Evolutionary conservation across 2,797 vertebrate genomes (phyloP), one percentile per base, ranked within the genome.

Genomic region (Miichthys miiuy): DNA sequence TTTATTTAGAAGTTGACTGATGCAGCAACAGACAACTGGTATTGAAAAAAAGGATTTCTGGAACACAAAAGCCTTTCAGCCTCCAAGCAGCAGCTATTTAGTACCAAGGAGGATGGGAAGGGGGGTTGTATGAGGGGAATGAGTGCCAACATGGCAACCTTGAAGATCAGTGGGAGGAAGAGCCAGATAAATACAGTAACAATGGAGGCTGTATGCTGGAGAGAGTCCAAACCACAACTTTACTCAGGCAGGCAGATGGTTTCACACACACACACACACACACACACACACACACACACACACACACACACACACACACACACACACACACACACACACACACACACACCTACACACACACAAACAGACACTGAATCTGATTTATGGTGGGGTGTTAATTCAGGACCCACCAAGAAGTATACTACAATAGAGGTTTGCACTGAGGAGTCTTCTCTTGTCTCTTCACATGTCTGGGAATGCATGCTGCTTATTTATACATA

Each of bases 351-450:
- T n/a, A 67, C 68, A 77, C 70, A 76, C 58, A 81, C 61, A 78
- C 57, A 81, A 77, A 68, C 25, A 79, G 77, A 38, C 34, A 79
- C 56, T 65, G 13, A 70, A 75, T 21, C 57, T 76, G 83, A 91
- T 93, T 94, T 93, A 91, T 79, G 79, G 78, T 23, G 46, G 78
- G 82, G 84, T 86, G 88, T 91, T 87, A 85, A 69, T 76, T 69
- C 65, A 85, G 74, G 94, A 94, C 94, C 93, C 91, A 94, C 92
- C 94, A 95, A 94, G 93, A 94, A 76, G 93, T 75, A 38, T 41
- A 71, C 85, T 83, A 91, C 90, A 93, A 92, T 80, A 79, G 70
- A 87, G 72, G 79, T 86, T 88, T 89, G 83, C 81, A 87, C 77
- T 77, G 86, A 85, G 76, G 64, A 87, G 76, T 85, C 82, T 68